Evolutionary conservation across 2,888 invertebrate genomes (phyloP).

Genomic region (Microplitis manilae): DNA sequence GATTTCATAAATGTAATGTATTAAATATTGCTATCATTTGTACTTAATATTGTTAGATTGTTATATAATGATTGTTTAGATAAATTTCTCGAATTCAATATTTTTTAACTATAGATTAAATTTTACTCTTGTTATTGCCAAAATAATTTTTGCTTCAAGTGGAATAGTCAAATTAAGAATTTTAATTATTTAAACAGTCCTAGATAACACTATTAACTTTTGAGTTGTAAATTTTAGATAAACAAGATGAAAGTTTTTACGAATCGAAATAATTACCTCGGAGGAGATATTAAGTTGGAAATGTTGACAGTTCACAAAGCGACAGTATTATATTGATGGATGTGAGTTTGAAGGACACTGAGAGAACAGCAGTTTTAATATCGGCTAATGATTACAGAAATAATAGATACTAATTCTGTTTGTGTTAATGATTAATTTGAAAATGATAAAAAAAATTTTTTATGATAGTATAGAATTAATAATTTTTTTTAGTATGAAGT

Average conservation of each 20-base stretch:
- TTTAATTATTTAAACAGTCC: too few species aligned
- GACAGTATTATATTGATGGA: slow-evolving; percentile 43
- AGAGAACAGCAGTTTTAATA: neutral
- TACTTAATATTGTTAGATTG: too few species aligned
- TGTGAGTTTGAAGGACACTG: neutral
- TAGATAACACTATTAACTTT: too few species aligned
- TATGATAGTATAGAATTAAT: neutral
- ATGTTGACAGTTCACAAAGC: slow-evolving; percentile 48
- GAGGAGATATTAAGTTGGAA: slow-evolving; percentile 49
- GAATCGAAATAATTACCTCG: slow-evolving; percentile 55
- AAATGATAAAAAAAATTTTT: slow-evolving; percentile 12
- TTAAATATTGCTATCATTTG: too few species aligned
- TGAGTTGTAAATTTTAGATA: slow-evolving; percentile 15
- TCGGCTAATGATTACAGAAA: slow-evolving; percentile 20
- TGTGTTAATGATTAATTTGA: slow-evolving; percentile 4
- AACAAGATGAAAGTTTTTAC: slow-evolving; percentile 52
- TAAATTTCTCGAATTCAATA: too few species aligned
- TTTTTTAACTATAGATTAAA: too few species aligned
- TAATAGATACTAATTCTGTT: slow-evolving; percentile 32
- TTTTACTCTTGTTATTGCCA: too few species aligned
- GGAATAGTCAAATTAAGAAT: too few species aligned
- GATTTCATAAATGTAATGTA: too few species aligned
- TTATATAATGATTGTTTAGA: too few species aligned
- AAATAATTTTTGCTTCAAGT: too few species aligned
- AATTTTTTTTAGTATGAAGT: neutral